Base-by-base conservation (phyloP, 2,113 vertebrate genomes). In the Epinephelus cyanopodus region DNA sequence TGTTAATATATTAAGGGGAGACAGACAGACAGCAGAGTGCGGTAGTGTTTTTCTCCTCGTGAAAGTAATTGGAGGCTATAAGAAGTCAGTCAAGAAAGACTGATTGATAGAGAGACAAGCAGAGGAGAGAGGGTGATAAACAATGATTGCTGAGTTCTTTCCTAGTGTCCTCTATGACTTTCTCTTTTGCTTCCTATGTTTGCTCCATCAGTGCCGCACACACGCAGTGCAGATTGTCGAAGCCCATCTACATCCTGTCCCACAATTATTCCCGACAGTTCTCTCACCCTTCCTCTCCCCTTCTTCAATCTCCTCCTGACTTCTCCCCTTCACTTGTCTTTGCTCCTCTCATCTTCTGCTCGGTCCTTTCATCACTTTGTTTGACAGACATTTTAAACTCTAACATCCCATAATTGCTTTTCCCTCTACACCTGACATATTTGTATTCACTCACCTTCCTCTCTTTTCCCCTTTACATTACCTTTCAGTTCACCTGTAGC, bases 351-450 rank as follows among this genome's bases (percentile, higher is more conserved):
- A 58, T 71, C 67, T 62, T 48, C 61, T 65, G 57, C 70, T 66
- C 61, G 56, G 23, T 52, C 39, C 60, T 81, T 83, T 82, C 73
- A 83, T 85, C 27, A 76, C 25, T 47, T 29, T 47, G 66, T 86
- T 78, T 81, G 76, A 79, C 67, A 64, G 73, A 48, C 19, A 15
- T 78, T 83, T 80, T 75, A 82, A 45, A 85, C 82, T 73, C 79
- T 37, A 37, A 61, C 63, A 33, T 57, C 42, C 19, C 7, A 15
- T 53, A 64, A 74, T 45, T 45, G n/a, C 15, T 66, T 64, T 80
- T 71, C 12, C 72, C 25, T 74, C 17, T 14, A 21, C 25, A 64
- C 9, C 65, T 62, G 12, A 23, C 29, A 23, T 63, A 27, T 52
- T 42, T 61, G n/a, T 3, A 15, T 69, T 67, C 77, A 74, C 33